Evolutionary conservation across 2,113 vertebrate species (phyloP).

Genomic region (Tetraodon nigroviridis): DNA sequence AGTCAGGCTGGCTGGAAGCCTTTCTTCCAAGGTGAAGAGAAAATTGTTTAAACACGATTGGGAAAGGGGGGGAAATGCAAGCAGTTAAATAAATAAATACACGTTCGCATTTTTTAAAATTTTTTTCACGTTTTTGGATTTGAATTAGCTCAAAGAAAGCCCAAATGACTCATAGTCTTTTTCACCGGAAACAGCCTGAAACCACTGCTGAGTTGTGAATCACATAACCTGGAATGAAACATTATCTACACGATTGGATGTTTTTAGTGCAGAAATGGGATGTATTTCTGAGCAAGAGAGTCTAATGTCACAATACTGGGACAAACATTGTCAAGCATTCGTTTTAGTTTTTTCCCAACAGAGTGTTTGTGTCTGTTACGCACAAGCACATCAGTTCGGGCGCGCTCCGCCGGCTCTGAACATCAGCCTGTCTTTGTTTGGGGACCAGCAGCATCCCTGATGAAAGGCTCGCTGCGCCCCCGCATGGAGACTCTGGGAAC

Average conservation of each 20-base stretch:
- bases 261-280: no score
- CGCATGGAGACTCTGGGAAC: conserved; percentile 36
- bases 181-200: conserved; percentile 27
- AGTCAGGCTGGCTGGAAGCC: conserved; percentile 49
- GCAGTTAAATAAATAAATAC: neutral
- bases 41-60: conserved; percentile 26
- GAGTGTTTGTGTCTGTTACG: neutral
- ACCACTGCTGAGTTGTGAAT: neutral
- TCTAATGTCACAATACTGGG: no score
- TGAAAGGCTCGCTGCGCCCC: conserved; percentile 51
- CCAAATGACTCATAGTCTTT: conserved; percentile 5
- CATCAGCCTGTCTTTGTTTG: conserved; percentile 60
- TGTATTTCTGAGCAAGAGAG: no score
- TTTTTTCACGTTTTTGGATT: no score
- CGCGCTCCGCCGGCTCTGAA: conserved; percentile 29
- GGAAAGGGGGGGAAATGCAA: neutral
- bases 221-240: neutral
- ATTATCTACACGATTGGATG: no score
- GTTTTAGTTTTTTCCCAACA: neutral
- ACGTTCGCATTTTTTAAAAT: neutral
- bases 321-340: neutral
- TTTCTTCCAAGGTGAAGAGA: conserved; percentile 66
- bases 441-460: conserved; percentile 41
- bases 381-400: conserved; percentile 4
- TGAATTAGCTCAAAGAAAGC: neutral